Evolutionary conservation across 2,113 vertebrate genomes (phyloP).

Genomic region (Athene noctua): DNA sequence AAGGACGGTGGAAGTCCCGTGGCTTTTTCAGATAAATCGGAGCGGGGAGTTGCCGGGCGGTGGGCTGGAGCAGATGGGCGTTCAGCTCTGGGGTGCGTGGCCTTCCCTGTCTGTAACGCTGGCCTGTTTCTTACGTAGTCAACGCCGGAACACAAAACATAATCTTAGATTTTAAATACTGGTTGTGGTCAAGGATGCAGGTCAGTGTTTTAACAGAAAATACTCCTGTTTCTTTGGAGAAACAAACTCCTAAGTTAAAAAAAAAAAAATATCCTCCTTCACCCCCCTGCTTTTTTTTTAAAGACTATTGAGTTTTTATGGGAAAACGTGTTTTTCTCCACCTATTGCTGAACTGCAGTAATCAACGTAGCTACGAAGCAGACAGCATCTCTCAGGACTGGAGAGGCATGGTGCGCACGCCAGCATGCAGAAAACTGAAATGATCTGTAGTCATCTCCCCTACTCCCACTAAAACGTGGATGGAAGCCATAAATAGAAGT

Average conservation of each 20-base stretch:
- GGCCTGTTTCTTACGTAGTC: fast-evolving
- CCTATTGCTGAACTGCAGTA: not conserved
- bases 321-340: not conserved
- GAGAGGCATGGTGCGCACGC: fast-evolving
- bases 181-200: not conserved
- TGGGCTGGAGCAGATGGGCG: not conserved
- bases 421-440: fast-evolving
- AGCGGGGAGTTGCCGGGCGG: not conserved
- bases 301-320: fast-evolving
- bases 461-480: fast-evolving
- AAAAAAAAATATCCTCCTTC: not conserved
- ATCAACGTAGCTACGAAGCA: fast-evolving
- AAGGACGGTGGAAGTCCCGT: not conserved
- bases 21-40: not conserved
- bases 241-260: not conserved
- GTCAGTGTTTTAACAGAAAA: not conserved
- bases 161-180: not conserved
- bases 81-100: not conserved
- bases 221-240: not conserved
- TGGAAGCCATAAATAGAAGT: not conserved
- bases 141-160: fast-evolving
- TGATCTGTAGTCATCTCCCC: not conserved
- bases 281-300: not conserved
- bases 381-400: not conserved
- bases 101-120: fast-evolving